phyloP scores from a whole-genome alignment of 2,797 vertebrate genomes.

The Neosilurus mollespiculum region DNA sequence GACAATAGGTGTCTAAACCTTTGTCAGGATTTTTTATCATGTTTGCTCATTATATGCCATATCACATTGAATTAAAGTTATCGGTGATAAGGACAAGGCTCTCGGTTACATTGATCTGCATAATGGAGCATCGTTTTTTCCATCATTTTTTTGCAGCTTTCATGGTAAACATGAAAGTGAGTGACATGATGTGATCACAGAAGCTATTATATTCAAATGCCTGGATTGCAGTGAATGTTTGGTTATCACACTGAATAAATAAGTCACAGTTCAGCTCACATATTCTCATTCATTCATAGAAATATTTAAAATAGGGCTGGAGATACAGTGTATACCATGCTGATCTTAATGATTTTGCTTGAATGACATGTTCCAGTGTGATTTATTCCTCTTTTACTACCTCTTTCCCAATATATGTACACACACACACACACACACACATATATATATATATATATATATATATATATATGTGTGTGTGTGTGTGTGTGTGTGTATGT shows the following conservation, averaged over 20 bases:
- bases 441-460: too few relatives aligned
- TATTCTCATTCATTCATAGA: slow-evolving; percentile 15
- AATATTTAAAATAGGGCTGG: slow-evolving; percentile 18
- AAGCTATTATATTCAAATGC: slow-evolving; percentile 25
- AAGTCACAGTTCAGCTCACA: not conserved
- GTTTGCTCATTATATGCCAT: slow-evolving; percentile 36
- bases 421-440: too few relatives aligned
- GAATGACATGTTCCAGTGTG: not conserved
- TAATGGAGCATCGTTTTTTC: slow-evolving; percentile 20
- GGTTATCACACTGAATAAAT: slow-evolving; percentile 30
- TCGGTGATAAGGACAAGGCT: slow-evolving; percentile 27
- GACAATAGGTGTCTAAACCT: slow-evolving; percentile 41
- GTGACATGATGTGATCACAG: slow-evolving; percentile 35
- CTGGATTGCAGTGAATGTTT: slow-evolving; percentile 11
- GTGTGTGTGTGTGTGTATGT: too few relatives aligned
- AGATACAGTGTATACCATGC: not conserved
- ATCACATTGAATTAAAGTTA: slow-evolving; percentile 43
- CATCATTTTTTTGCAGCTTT: slow-evolving; percentile 22
- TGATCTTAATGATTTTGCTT: slow-evolving; percentile 2
- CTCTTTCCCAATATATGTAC: too few relatives aligned
- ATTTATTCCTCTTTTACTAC: not conserved
- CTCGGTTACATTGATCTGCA: slow-evolving; percentile 19
- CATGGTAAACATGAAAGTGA: slow-evolving; percentile 18
- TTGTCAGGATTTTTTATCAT: slow-evolving; percentile 26
- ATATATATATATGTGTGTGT: too few relatives aligned